phyloP scores from a whole-genome alignment of 1,140 invertebrate genomes.

The Arion vulgaris region DNA sequence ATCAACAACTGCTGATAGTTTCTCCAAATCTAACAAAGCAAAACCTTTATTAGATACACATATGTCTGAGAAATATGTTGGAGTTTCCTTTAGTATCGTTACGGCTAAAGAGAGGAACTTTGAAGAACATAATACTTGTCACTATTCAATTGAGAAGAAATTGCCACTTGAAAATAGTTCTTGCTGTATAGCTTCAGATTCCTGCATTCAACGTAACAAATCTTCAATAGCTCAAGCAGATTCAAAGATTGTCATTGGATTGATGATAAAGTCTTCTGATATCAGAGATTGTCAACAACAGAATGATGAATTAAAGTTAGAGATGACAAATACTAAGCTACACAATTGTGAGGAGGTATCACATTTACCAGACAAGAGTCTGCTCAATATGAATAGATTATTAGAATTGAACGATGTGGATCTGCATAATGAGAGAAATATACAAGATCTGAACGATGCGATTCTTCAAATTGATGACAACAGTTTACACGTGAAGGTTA shows the following conservation, averaged over 20 bases:
- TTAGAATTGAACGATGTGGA: neutral
- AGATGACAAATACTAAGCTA: neutral
- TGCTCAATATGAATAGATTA: too few relatives aligned
- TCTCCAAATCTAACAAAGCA: neutral
- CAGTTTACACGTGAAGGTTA: neutral
- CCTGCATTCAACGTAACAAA: neutral
- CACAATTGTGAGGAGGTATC: neutral
- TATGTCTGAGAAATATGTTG: too few relatives aligned
- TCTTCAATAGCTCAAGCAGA: neutral
- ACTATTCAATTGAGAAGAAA: neutral
- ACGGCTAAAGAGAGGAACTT: neutral
- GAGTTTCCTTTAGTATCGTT: neutral
- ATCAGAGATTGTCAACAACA: neutral
- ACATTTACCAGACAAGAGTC: neutral
- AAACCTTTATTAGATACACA: neutral
- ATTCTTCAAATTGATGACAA: neutral
- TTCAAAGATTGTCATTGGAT: neutral
- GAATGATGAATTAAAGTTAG: neutral
- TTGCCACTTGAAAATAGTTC: neutral
- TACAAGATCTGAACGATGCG: neutral
- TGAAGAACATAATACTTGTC: neutral
- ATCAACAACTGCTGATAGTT: neutral
- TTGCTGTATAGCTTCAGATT: neutral
- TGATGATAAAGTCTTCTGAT: constrained; percentile 14
- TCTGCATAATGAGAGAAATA: neutral